phyloP scores from a whole-genome alignment of 2,113 vertebrate species.

The Dasypus novemcinctus region DNA sequence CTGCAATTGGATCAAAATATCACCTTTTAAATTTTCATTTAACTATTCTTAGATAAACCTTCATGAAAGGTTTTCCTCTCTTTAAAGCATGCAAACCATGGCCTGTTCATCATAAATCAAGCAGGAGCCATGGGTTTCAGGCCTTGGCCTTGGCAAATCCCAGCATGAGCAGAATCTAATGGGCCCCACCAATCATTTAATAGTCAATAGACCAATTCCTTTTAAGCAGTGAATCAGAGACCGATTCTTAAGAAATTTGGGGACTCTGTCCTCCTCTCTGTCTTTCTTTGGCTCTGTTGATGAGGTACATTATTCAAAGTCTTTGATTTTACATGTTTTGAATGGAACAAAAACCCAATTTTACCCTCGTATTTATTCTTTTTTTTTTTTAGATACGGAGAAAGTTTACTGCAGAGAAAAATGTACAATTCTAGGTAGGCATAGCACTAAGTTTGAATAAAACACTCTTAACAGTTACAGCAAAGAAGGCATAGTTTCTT shows the following conservation, averaged over 20 bases:
- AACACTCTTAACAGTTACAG: neutral
- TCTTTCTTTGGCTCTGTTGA: neutral
- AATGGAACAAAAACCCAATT: neutral
- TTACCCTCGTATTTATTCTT: neutral
- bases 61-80: neutral
- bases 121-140: accelerated
- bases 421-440: neutral
- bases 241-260: slow-evolving; percentile 3
- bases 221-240: neutral
- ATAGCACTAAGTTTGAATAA: neutral
- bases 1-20: neutral
- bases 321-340: neutral
- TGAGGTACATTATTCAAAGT: neutral
- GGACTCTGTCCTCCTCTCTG: neutral
- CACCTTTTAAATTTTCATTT: neutral
- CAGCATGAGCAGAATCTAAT: neutral
- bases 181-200: neutral
- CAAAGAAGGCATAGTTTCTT: neutral
- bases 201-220: neutral
- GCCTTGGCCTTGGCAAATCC: neutral
- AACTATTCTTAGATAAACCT: neutral
- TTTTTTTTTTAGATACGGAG: no score
- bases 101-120: neutral
- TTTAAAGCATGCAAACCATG: accelerated
- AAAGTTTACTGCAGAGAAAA: neutral